Evolutionary conservation across 2,888 invertebrate genomes (phyloP).

Genomic region (Seira ritae): DNA sequence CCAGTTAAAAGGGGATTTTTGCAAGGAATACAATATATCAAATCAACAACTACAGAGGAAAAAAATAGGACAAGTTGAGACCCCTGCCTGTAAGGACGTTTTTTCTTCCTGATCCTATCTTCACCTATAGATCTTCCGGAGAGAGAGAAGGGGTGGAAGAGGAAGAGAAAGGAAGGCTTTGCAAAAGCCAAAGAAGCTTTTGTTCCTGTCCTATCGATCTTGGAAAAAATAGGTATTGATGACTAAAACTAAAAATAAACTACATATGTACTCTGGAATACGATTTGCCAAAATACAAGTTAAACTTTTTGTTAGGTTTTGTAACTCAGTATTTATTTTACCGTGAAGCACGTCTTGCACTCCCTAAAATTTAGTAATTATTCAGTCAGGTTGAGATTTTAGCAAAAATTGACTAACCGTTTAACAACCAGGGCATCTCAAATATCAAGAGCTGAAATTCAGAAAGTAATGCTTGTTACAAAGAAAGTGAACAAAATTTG

Average conservation of each 20-base stretch:
- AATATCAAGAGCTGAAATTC: constrained; percentile 81
- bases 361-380: too few species aligned
- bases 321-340: too few species aligned
- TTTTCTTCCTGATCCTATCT: background rate
- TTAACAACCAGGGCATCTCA: constrained; percentile 96
- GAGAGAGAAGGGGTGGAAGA: background rate
- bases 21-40: constrained; percentile 48
- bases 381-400: too few species aligned
- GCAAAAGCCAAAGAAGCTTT: too few species aligned
- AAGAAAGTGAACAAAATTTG: background rate
- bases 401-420: constrained; percentile 81
- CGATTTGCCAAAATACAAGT: too few species aligned
- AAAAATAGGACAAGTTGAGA: background rate
- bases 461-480: background rate
- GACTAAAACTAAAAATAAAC: too few species aligned
- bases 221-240: too few species aligned
- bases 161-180: background rate
- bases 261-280: too few species aligned
- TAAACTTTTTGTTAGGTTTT: too few species aligned
- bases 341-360: too few species aligned
- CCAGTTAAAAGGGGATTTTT: constrained; percentile 50
- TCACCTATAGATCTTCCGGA: background rate
- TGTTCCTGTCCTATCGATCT: too few species aligned
- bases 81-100: background rate
- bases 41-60: constrained; percentile 27